A percentile compares a stretch with the other conserved stretches of the same genome.
These are phyloP conservation scores for Lampris megalopsis DNA, from an alignment of 2,113 vertebrate species.

Conservation along the genomic window DNA sequence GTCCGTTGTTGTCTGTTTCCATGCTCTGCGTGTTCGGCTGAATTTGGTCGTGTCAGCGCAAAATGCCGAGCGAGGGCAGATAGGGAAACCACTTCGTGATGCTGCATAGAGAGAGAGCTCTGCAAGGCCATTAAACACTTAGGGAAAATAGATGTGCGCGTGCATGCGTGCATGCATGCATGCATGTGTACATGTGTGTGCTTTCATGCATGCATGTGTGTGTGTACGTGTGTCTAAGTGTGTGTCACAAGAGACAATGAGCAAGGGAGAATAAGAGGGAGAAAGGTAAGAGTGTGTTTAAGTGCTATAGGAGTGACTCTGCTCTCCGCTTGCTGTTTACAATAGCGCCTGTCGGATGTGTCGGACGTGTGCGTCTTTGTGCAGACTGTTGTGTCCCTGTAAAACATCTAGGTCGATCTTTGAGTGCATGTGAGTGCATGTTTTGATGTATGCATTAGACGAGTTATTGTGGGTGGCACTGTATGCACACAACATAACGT, in stretches of 20 bases:
- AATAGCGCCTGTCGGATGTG: slow-evolving; percentile 52
- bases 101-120: slow-evolving; percentile 39
- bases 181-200: neutral
- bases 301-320: slow-evolving; percentile 27
- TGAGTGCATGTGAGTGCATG: slow-evolving; percentile 66
- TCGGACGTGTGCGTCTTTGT: slow-evolving; percentile 43
- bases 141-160: slow-evolving; percentile 5
- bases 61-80: slow-evolving; percentile 50
- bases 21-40: slow-evolving; percentile 23
- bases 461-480: slow-evolving; percentile 54
- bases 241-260: slow-evolving; percentile 11
- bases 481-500: slow-evolving; percentile 54
- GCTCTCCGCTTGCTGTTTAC: slow-evolving; percentile 43
- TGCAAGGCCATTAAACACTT: slow-evolving; percentile 32
- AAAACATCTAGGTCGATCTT: slow-evolving; percentile 75
- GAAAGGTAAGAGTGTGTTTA: slow-evolving; percentile 2
- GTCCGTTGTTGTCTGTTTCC: slow-evolving; percentile 58
- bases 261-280: neutral
- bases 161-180: neutral
- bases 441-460: slow-evolving; percentile 64
- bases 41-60: slow-evolving; percentile 64
- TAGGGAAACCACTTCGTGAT: slow-evolving; percentile 23
- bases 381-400: slow-evolving; percentile 52
- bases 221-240: slow-evolving; percentile 11
- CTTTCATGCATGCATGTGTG: slow-evolving; percentile 8